Percentiles rank a stretch among this genome's conserved stretches.
Evolutionary conservation across 30 jellyfish, hydroid and myxozoan species (phyloP).

Genomic region (Calvadosia cruxmelitensis): DNA sequence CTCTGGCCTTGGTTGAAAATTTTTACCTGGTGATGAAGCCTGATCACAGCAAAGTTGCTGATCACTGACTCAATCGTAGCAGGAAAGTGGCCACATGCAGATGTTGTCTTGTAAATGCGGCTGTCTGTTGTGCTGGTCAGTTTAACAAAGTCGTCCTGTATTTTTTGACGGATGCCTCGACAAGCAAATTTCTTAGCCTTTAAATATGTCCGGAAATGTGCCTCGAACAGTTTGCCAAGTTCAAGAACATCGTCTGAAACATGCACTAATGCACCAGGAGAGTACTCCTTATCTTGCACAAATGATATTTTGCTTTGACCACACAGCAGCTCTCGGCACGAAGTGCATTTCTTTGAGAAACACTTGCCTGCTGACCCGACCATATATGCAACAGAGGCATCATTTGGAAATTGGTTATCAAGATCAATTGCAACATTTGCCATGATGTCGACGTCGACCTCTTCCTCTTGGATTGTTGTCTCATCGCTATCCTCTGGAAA

Average conservation of each 20-base stretch:
- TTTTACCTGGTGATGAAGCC: neutral
- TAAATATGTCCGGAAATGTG: neutral
- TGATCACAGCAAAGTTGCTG: neutral
- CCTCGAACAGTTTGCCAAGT: neutral
- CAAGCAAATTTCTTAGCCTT: neutral
- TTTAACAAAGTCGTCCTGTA: neutral
- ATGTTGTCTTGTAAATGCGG: neutral
- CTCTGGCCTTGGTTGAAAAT: neutral
- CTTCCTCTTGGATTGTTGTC: too few species aligned
- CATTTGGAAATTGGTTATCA: neutral
- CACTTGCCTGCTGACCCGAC: neutral
- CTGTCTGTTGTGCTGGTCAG: neutral
- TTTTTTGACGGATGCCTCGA: neutral
- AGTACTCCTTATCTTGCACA: neutral
- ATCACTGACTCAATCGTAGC: neutral
- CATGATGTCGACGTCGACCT: too few species aligned
- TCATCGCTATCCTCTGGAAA: too few species aligned
- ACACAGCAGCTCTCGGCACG: neutral
- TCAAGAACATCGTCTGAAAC: neutral
- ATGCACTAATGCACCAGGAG: neutral
- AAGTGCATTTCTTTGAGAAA: neutral
- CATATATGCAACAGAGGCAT: neutral
- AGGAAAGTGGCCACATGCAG: neutral
- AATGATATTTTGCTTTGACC: neutral
- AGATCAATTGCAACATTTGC: too few species aligned